These are phyloP conservation scores for Cichladusa arquata DNA, from an alignment of 2,113 vertebrate genomes.

Conservation along the genomic window DNA sequence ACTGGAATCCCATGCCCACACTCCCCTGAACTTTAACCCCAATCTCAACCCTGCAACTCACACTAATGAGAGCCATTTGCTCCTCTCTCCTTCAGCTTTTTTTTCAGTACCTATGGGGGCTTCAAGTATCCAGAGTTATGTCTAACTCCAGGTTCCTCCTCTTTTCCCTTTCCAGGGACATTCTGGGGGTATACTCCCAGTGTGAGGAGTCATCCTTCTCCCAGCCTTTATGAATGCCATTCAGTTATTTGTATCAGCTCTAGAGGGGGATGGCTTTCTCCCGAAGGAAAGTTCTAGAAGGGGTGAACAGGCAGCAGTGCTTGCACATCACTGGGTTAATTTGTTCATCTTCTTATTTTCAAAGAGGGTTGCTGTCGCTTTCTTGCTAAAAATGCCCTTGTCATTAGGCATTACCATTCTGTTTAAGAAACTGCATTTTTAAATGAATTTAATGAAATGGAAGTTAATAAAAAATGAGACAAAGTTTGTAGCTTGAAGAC, in stretches of 20 bases:
- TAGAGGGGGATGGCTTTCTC: background rate
- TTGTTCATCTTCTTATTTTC: background rate
- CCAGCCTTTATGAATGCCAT: background rate
- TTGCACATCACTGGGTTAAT: background rate
- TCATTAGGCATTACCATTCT: background rate
- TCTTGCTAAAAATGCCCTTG: background rate
- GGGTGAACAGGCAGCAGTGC: background rate
- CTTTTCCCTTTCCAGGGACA: background rate
- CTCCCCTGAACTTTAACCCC: background rate
- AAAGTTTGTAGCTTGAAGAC: background rate
- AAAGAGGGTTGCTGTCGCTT: background rate
- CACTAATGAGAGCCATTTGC: background rate
- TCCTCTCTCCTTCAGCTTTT: background rate
- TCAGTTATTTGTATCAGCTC: background rate
- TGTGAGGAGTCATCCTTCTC: accelerated
- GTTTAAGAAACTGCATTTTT: background rate
- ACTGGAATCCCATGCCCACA: accelerated
- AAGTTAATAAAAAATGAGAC: background rate
- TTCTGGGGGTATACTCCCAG: background rate
- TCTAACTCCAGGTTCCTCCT: background rate
- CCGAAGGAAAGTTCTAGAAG: background rate
- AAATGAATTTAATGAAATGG: background rate
- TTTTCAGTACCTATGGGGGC: background rate
- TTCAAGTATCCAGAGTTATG: background rate
- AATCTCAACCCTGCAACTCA: background rate